Evolutionary conservation across 2,113 vertebrate species (phyloP).

Genomic region (Pluvialis apricaria): DNA sequence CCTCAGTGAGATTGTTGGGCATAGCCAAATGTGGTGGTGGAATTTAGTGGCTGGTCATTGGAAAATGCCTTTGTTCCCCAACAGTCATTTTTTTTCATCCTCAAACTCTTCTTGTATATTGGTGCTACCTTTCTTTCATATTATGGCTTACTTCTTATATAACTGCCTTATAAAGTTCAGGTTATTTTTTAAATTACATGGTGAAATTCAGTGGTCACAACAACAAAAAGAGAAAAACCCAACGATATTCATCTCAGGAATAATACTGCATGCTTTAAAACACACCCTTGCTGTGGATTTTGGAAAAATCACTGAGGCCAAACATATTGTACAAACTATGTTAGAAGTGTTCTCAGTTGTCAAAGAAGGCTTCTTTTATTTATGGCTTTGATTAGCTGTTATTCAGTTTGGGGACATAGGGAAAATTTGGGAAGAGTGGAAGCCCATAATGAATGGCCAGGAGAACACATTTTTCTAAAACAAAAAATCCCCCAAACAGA

Average conservation of each 20-base stretch:
- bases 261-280: not conserved
- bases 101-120: not conserved
- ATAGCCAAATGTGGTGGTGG: not conserved
- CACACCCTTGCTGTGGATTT: not conserved
- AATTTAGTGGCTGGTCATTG: not conserved
- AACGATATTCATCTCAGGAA: not conserved
- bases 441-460: constrained; percentile 57
- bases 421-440: constrained; percentile 44
- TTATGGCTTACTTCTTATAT: not conserved
- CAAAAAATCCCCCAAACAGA: constrained; percentile 24
- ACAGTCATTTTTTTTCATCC: not conserved
- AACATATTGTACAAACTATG: not conserved
- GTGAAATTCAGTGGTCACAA: not conserved
- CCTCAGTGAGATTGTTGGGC: not conserved
- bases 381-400: constrained; percentile 41
- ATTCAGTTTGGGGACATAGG: constrained; percentile 17
- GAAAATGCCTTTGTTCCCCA: not conserved
- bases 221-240: not conserved
- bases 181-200: not conserved
- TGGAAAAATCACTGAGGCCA: not conserved
- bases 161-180: not conserved
- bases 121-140: not conserved
- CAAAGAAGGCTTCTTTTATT: not conserved
- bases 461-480: constrained; percentile 62
- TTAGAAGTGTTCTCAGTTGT: constrained; percentile 2